Base-by-base conservation (phyloP, 2,113 vertebrate species). In the Chaetodon trifascialis region DNA sequence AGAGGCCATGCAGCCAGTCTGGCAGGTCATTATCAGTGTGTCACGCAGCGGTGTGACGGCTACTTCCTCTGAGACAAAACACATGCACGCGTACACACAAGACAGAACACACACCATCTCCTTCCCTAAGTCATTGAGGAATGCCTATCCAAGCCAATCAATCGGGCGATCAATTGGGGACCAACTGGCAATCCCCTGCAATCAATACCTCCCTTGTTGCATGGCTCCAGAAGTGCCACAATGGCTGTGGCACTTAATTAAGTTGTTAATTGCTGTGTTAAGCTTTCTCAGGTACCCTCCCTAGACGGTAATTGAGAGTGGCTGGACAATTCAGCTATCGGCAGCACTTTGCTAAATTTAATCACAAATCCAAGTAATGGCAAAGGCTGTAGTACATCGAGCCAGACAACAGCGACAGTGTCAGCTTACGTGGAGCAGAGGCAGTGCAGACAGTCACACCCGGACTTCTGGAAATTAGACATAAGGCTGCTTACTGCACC, bases 251-350 rank as follows among this genome's bases (percentile, higher is more conserved):
- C 94, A 95, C 95, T 95, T 95, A 96, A 96, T 96, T 94, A 96
- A 95, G 93, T 95, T 96, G 95, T 95, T 96, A 96, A 96, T 96
- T 95, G 95, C 95, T 92, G 94, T 83, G 92, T 95, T 95, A 95
- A 95, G 94, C 94, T 92, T 95, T 94, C 94, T 90, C 90, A 94
- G 93, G 91, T 94, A 92, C 89, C 93, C 91, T 94, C 94, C 93
- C 93, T 73, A 91, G 95, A 95, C 85, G 63, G 92, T 95, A 95
- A 95, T 95, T 88, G 94, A 94, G 94, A 94, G 94, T 95, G 94
- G 93, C 94, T 93, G 84, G 93, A 93, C 90, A 92, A 92, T 90
- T 92, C 89, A 81, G 88, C 90, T 86, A 94, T 93, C 87, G 79
- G 92, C 94, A 93, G 91, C 89, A 93, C 88, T 91, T 92, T 84